phyloP scores from a whole-genome alignment of 2,797 vertebrate genomes.

The Rhodeus uyekii region DNA sequence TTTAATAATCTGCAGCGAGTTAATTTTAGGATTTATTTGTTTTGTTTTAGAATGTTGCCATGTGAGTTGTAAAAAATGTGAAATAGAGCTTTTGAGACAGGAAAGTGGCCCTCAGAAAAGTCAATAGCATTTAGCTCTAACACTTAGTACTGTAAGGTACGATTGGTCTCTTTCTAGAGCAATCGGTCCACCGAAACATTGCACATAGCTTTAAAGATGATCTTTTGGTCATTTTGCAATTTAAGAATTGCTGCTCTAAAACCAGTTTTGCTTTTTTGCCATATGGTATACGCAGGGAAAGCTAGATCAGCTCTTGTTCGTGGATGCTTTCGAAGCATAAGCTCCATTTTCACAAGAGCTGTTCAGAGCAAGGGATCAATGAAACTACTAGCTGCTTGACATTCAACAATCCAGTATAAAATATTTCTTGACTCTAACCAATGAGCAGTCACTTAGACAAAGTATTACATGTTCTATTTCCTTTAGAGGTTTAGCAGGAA shows the following conservation, averaged over 20 bases:
- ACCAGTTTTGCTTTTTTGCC: conserved; percentile 25
- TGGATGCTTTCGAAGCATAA: background rate
- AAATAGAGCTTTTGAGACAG: background rate
- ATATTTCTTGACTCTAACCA: conserved; percentile 6
- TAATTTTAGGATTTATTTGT: conserved; percentile 3
- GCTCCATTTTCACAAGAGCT: background rate
- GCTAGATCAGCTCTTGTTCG: background rate
- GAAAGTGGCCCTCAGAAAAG: background rate
- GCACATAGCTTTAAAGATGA: conserved; percentile 52
- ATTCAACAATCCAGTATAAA: background rate
- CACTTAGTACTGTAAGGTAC: conserved; percentile 42
- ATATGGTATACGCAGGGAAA: conserved; percentile 23
- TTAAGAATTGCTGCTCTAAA: conserved; percentile 13
- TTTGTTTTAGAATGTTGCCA: background rate
- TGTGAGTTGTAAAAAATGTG: background rate
- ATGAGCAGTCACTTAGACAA: background rate
- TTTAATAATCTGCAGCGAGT: conserved; percentile 11
- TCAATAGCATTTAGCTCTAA: conserved; percentile 29
- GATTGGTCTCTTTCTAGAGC: conserved; percentile 42
- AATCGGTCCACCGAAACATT: conserved; percentile 35
- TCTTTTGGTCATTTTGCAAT: conserved; percentile 43
- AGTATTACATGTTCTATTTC: conserved; percentile 12
- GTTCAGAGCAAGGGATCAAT: background rate
- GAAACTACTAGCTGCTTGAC: background rate
- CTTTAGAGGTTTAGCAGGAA: conserved; percentile 38